Percentiles rank a stretch among this genome's conserved stretches.
Conservation (phyloP, 2,888 invertebrate species). For the Stegana nigrithorax region DNA sequence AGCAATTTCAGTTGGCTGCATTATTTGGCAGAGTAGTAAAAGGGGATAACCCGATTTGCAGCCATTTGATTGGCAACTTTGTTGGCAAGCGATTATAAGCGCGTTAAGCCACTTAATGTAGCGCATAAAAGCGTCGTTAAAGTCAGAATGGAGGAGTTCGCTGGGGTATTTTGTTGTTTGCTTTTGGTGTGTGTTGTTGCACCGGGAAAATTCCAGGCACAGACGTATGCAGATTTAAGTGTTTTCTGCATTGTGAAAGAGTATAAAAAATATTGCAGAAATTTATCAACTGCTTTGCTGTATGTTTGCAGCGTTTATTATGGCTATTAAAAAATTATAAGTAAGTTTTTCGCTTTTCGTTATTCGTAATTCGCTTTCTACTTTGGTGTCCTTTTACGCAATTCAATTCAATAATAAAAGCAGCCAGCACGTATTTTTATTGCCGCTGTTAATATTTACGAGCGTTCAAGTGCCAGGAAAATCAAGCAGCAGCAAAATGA, state of each 20-base stretch:
- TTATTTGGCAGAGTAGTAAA: no score
- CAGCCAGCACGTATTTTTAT: slow-evolving; percentile 13
- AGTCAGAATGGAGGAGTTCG: no score
- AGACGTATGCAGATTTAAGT: background rate
- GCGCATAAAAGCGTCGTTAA: no score
- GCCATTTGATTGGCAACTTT: no score
- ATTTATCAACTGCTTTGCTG: slow-evolving; percentile 31
- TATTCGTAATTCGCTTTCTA: background rate
- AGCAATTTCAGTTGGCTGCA: no score
- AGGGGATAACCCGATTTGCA: no score
- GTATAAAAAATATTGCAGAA: slow-evolving; percentile 28
- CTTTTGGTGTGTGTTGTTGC: no score
- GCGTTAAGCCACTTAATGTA: no score
- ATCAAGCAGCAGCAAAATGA: slow-evolving; percentile 8
- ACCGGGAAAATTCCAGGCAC: background rate
- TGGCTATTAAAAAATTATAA: slow-evolving; percentile 59
- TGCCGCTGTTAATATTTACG: slow-evolving; percentile 15
- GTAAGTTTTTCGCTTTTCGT: slow-evolving; percentile 7
- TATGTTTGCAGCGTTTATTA: slow-evolving; percentile 28
- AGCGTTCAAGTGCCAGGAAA: background rate
- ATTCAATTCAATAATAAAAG: slow-evolving; percentile 5
- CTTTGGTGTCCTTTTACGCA: background rate
- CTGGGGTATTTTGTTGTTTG: no score
- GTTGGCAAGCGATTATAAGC: no score
- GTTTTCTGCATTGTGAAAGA: background rate